These are phyloP conservation scores for Nemurella pictetii DNA, from an alignment of 2,888 invertebrate genomes.

Conservation along the genomic window DNA sequence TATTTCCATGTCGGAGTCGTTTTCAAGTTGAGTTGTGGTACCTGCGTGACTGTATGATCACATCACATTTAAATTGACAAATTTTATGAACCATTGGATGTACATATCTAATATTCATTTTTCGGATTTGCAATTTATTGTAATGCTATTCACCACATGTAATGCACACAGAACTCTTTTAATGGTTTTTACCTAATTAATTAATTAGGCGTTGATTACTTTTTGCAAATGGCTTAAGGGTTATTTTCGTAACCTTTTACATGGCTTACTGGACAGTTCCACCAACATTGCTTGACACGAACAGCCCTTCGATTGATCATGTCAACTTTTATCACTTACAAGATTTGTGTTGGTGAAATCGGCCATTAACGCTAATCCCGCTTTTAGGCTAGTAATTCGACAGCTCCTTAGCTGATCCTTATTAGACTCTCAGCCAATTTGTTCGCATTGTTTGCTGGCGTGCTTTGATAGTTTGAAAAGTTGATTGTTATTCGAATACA, in stretches of 20 bases:
- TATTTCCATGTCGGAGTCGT: neutral
- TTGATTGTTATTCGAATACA: neutral
- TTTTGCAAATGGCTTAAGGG: neutral
- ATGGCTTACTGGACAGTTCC: slow-evolving; percentile 27
- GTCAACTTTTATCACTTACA: slow-evolving; percentile 7
- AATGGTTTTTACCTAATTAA: neutral
- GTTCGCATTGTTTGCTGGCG: slow-evolving; percentile 15
- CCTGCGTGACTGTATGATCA: neutral
- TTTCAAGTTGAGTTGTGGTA: neutral
- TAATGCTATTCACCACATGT: neutral
- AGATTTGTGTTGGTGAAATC: slow-evolving; percentile 34
- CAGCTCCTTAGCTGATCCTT: slow-evolving; percentile 3
- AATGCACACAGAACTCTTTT: neutral
- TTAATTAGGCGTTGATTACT: neutral
- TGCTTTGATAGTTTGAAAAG: neutral
- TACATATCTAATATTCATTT: neutral
- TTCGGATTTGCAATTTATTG: neutral
- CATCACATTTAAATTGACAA: neutral
- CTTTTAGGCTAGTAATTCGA: slow-evolving; percentile 2
- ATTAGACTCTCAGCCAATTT: neutral
- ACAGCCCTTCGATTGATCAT: slow-evolving; percentile 1
- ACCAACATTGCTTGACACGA: slow-evolving; percentile 24
- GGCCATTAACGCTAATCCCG: slow-evolving; percentile 29
- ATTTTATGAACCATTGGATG: neutral
- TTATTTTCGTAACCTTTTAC: neutral